Conservation (phyloP, 2,888 invertebrate genomes). For the Automeris io region DNA sequence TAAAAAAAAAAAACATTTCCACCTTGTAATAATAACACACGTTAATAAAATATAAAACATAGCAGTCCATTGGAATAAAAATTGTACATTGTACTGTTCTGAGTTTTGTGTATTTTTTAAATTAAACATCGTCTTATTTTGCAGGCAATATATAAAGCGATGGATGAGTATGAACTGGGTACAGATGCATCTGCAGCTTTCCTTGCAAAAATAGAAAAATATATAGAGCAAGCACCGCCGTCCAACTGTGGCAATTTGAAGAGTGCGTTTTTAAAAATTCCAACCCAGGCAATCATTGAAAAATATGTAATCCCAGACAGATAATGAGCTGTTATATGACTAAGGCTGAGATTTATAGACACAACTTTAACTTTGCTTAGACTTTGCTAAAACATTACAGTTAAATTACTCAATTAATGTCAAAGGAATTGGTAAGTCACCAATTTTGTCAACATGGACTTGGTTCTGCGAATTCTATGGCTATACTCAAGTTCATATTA, state of each 20-base stretch:
- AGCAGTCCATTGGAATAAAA: no score
- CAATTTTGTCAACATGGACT: no score
- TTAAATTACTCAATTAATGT: no score
- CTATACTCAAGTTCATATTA: no score
- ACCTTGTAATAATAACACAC: no score
- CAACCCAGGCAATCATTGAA: constrained; percentile 34
- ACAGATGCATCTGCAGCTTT: constrained; percentile 79
- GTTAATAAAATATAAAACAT: no score
- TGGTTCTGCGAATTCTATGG: no score
- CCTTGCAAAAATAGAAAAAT: constrained; percentile 66
- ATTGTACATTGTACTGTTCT: no score
- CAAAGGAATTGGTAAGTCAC: no score
- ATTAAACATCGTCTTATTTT: constrained; percentile 17
- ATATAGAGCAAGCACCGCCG: constrained; percentile 39
- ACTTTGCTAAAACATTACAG: no score
- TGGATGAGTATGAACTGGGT: constrained; percentile 79
- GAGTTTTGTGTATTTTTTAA: neutral
- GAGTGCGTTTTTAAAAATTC: constrained; percentile 49
- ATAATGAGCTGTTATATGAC: constrained; percentile 17
- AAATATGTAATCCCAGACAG: constrained; percentile 33
- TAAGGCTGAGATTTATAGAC: neutral
- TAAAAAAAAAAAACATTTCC: no score
- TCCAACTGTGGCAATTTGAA: constrained; percentile 60
- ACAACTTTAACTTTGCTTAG: no score
- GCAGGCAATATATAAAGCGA: constrained; percentile 58